Evolutionary conservation across 2,888 invertebrate species (phyloP), one percentile per base, ranked within the genome.

Genomic region (Ophion obscuratus): DNA sequence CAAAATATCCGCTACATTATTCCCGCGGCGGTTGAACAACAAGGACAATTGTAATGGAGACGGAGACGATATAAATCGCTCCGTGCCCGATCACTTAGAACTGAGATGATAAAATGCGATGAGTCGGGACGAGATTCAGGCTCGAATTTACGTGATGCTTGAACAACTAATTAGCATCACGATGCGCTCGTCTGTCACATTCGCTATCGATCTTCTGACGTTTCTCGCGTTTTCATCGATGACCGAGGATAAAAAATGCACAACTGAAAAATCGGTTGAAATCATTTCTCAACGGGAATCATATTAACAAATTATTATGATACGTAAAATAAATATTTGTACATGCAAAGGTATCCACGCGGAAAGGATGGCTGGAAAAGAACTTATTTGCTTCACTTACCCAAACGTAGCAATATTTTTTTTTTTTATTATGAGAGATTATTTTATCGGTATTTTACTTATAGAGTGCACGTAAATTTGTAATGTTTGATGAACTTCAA

Each of bases 71-170:
- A 73, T 62, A 67, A 82, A 82, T 71, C 68, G 78, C 36, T 67
- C 59, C 11, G 78, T 64, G 47, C 67, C 47, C 67, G 68, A 20
- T 78, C 78, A 78, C 71, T 85, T 85, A 85, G 81, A 78, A 57
- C 44, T 62, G 68, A 62, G 44, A 64, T 78, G 85, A 78, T 85
- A 85, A 85, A 81, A 57, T 64, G 53, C 20, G 71, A 61, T 66
- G 66, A 20, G 61, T 9, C 24, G 73, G 59, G 53, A 31, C 75
- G 64, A 44, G 74, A 74, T 81, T 64, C 57, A 62, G 20, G n/a
- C 77, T 81, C 57, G 62, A 74, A 78, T 66, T 81, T 78, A 27
- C 67, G 27, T 62, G 68, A 62, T 78, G 74, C 81, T 85, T 85
- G 11, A 66, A 78, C 68, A 31, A 57, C 27, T 81, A 10, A 78